Evolutionary conservation across 2,797 vertebrate species (phyloP), one percentile per base, ranked within the genome.

Genomic region (Rhodeus uyekii): DNA sequence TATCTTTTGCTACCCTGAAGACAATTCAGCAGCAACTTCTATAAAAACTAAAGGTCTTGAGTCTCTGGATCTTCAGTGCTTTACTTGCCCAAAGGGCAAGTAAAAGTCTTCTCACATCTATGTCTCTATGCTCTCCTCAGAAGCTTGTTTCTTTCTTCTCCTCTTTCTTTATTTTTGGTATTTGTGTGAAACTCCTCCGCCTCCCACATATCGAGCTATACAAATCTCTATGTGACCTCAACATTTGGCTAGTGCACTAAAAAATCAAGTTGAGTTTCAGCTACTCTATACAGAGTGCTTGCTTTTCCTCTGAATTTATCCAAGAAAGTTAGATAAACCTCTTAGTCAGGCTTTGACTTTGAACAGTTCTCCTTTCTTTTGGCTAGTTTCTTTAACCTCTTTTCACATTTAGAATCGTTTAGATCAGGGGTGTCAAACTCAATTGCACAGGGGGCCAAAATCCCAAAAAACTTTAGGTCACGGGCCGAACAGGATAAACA

Each of bases 121-220:
- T 39, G 60, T 78, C 32, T 64, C 19, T 50, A 3, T 65, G 18
- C 75, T 65, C 46, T 64, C 61, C 42, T 75, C 60, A 38, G 55
- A 82, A 73, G 72, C 42, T 73, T 80, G 4, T 6, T 58, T 44
- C 22, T 72, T 50, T 50, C 34, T 80, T 61, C 55, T 63, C 24
- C 42, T 63, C 24, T 32, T 14, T 55, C 58, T 39, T 36, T 78
- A 61, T 83, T 85, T 84, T 82, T 68, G 60, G 64, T 76, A 27
- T 55, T 82, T 71, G 68, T 73, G 80, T 71, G 29, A 38, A 80
- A 34, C 74, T 82, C 65, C 65, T 80, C 39, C 42, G 39, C 76
- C 80, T 80, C 84, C 84, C 76, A 82, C 82, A 61, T 42, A 76
- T 38, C 14, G n/a, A 67, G 72, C 80, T 75, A 36, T 48, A 74